phyloP scores from a whole-genome alignment of 2,113 vertebrate genomes.

The Gavia stellata region DNA sequence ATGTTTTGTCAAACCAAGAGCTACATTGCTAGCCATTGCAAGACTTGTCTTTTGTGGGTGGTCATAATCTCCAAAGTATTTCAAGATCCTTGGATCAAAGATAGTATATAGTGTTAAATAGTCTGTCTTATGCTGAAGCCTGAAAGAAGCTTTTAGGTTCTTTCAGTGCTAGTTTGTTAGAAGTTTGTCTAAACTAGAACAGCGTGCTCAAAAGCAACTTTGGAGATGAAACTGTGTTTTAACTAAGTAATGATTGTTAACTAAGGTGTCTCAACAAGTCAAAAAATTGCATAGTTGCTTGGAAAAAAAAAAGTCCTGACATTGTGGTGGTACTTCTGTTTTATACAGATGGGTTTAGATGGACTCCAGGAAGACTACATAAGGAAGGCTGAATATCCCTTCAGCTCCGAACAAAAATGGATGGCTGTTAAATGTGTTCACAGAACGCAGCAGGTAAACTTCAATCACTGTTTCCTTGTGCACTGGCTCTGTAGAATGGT shows the following conservation, averaged over 20 bases:
- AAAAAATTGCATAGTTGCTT: background rate
- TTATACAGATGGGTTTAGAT: slow-evolving; percentile 90
- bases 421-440: slow-evolving; percentile 95
- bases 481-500: background rate
- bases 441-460: slow-evolving; percentile 85
- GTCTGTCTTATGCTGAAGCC: background rate
- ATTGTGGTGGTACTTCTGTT: background rate
- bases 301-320: background rate
- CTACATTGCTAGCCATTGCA: background rate
- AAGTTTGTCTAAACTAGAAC: background rate
- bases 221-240: background rate
- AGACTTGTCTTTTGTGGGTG: background rate
- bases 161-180: background rate
- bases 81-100: background rate
- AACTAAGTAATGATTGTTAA: background rate
- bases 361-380: slow-evolving; percentile 88
- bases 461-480: background rate
- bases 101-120: background rate
- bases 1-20: background rate
- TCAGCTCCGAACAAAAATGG: slow-evolving; percentile 97
- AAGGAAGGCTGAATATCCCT: slow-evolving; percentile 89
- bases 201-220: background rate
- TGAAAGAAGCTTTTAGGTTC: background rate
- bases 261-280: background rate
- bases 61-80: background rate